Conservation (phyloP, 2,888 invertebrate species). For the Camptogramma bilineatum region DNA sequence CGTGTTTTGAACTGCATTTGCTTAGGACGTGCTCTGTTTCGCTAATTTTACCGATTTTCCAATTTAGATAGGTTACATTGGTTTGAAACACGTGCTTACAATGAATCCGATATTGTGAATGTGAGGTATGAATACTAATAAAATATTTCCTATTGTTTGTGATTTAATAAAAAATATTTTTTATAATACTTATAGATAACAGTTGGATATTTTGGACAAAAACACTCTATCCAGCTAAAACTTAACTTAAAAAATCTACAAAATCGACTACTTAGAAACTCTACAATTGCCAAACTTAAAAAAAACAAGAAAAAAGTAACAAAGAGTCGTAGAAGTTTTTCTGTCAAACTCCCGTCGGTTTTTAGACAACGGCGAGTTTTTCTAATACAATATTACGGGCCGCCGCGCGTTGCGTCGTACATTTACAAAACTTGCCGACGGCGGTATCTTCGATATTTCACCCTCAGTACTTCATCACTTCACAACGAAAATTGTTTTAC, state of each 20-base stretch:
- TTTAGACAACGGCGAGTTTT: background rate
- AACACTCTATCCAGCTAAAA: no score
- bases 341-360: background rate
- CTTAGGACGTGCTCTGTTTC: conserved; percentile 60
- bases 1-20: conserved; percentile 59
- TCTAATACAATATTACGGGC: background rate
- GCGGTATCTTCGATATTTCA: conserved; percentile 5
- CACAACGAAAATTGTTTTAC: conserved; percentile 8
- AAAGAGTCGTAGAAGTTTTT: background rate
- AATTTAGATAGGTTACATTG: conserved; percentile 33
- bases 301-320: background rate
- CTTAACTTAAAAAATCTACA: no score
- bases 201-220: no score
- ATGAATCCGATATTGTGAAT: conserved; percentile 4
- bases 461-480: conserved; percentile 9
- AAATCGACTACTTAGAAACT: background rate
- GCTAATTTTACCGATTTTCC: conserved; percentile 44
- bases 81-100: conserved; percentile 35
- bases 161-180: no score
- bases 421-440: conserved; percentile 13
- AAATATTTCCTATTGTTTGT: background rate
- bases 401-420: conserved; percentile 6
- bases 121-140: background rate
- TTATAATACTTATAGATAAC: no score
- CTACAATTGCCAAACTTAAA: background rate